Conservation (phyloP, 2,888 invertebrate genomes). For the Dorcus hopei region DNA sequence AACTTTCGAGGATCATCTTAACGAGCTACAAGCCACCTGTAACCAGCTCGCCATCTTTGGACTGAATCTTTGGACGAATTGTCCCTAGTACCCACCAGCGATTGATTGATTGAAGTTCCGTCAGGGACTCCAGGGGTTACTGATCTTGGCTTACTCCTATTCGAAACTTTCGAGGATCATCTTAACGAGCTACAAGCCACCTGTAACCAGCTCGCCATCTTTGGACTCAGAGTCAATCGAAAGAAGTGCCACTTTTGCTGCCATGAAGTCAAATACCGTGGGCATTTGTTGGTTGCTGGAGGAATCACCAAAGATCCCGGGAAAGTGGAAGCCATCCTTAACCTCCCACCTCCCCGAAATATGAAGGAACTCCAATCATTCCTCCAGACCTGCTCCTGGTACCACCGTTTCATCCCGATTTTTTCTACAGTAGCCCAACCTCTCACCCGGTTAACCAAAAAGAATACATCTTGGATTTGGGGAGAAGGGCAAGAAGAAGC, state of each 20-base stretch:
- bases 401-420: neutral
- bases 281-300: neutral
- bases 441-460: neutral
- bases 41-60: too few relatives aligned
- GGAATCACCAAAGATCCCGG: neutral
- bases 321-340: neutral
- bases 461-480: neutral
- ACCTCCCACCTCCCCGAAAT: neutral
- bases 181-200: too few relatives aligned
- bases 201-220: too few relatives aligned
- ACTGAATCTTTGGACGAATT: too few relatives aligned
- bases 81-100: too few relatives aligned
- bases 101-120: too few relatives aligned
- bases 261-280: neutral
- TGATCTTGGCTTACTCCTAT: too few relatives aligned
- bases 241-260: conserved; percentile 27
- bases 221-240: conserved; percentile 24
- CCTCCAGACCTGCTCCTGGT: neutral
- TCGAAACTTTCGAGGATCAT: too few relatives aligned
- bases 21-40: too few relatives aligned
- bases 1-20: too few relatives aligned
- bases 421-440: neutral
- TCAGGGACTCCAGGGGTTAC: too few relatives aligned
- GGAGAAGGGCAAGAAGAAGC: too few relatives aligned
- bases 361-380: neutral